These are phyloP conservation scores for Platygyra sinensis DNA, from an alignment of 64 coral and sea anemone genomes.

Conservation along the genomic window DNA sequence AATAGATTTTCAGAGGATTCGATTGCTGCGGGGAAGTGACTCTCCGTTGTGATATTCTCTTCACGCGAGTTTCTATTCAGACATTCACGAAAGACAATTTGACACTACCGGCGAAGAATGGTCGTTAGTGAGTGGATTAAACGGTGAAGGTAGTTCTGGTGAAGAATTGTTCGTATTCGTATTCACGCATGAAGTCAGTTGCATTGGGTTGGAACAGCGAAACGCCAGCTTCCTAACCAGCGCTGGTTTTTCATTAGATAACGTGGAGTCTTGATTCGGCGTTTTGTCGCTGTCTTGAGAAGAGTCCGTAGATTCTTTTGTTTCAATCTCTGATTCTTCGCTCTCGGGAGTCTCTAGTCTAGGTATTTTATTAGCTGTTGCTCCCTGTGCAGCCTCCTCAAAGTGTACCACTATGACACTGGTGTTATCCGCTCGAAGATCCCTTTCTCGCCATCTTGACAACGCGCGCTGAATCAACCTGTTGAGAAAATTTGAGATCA, in stretches of 20 bases:
- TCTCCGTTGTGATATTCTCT: neutral
- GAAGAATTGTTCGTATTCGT: neutral
- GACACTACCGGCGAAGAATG: neutral
- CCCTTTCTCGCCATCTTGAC: slow-evolving; percentile 77
- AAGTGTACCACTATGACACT: slow-evolving; percentile 88
- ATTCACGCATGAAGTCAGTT: slow-evolving; percentile 8
- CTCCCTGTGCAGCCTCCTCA: slow-evolving; percentile 61
- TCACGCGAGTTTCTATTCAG: too few species aligned
- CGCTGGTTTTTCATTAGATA: slow-evolving; percentile 52
- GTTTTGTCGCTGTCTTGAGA: slow-evolving; percentile 60
- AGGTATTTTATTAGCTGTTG: neutral
- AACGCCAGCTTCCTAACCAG: slow-evolving; percentile 88
- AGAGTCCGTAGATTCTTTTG: slow-evolving; percentile 55
- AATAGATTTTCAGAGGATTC: too few species aligned
- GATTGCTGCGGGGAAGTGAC: neutral
- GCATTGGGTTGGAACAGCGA: slow-evolving; percentile 29
- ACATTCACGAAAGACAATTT: neutral
- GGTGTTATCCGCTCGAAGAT: slow-evolving; percentile 90
- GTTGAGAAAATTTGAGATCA: neutral
- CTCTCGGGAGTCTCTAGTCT: slow-evolving; percentile 35
- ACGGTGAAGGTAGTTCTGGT: neutral
- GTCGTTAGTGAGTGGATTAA: too few species aligned
- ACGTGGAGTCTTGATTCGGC: slow-evolving; percentile 27
- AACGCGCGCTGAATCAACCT: slow-evolving; percentile 82
- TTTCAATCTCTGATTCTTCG: slow-evolving; percentile 67